These are phyloP conservation scores for Oceanites oceanicus DNA, from an alignment of 2,113 vertebrate species.

Conservation along the genomic window DNA sequence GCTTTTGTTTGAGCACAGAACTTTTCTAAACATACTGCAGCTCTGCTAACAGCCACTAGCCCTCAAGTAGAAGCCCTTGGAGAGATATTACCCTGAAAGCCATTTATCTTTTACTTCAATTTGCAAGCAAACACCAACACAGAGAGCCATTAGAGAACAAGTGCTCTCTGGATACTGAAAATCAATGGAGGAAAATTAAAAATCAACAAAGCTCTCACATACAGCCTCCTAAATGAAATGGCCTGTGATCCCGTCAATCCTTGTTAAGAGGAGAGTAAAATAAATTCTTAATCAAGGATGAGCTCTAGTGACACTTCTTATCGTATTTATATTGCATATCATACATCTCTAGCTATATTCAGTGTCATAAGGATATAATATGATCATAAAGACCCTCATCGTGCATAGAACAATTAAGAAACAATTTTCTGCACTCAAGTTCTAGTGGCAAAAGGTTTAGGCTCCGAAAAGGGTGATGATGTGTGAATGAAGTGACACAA, in stretches of 20 bases:
- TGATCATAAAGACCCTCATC: not conserved
- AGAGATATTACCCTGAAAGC: conserved; percentile 65
- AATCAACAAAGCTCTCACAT: conserved; percentile 72
- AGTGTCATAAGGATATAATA: not conserved
- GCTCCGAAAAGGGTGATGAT: not conserved
- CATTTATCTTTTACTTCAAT: conserved; percentile 71
- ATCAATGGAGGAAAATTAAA: conserved; percentile 76
- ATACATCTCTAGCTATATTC: not conserved
- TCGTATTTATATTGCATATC: not conserved
- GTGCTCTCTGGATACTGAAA: conserved; percentile 71
- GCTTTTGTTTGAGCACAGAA: conserved; percentile 23
- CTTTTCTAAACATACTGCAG: conserved; percentile 27
- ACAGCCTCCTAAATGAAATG: conserved; percentile 66
- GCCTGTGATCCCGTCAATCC: conserved; percentile 62
- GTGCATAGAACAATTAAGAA: not conserved
- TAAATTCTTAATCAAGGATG: conserved; percentile 68
- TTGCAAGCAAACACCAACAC: conserved; percentile 71
- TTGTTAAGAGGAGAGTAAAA: conserved; percentile 59
- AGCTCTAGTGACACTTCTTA: conserved; percentile 32
- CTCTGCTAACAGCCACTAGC: conserved; percentile 17
- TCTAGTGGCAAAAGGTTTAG: not conserved
- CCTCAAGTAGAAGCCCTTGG: conserved; percentile 50
- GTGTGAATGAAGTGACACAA: not conserved
- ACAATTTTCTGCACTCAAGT: not conserved
- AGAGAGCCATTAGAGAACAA: conserved; percentile 68